Evolutionary conservation across 1,140 invertebrate genomes (phyloP).

Genomic region (Microplitis demolitor): DNA sequence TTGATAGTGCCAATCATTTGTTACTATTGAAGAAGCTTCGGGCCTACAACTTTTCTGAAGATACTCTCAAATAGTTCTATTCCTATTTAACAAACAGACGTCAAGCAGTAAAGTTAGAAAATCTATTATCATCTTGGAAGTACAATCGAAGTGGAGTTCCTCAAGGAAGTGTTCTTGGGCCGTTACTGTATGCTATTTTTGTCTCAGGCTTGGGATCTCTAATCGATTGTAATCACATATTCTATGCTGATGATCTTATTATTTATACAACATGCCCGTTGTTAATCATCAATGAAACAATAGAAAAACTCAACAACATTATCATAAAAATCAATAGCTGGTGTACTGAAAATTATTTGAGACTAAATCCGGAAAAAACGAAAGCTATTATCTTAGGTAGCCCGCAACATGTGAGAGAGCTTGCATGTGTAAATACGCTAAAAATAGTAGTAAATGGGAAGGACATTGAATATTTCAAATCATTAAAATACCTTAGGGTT

Average conservation of each 20-base stretch:
- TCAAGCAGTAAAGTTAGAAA: neutral
- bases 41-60: neutral
- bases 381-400: neutral
- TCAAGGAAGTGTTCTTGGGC: neutral
- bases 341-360: neutral
- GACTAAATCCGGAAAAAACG: neutral
- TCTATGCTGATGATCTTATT: neutral
- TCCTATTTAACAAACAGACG: neutral
- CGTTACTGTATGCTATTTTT: neutral
- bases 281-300: neutral
- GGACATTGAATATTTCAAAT: neutral
- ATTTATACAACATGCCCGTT: neutral
- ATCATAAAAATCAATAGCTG: neutral
- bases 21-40: constrained; percentile 18
- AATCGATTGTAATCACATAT: neutral
- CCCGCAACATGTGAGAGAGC: neutral
- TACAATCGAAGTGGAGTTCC: neutral
- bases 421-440: neutral
- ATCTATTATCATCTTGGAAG: neutral
- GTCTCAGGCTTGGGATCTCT: neutral
- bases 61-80: neutral
- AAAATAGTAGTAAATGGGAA: neutral
- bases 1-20: constrained; percentile 23
- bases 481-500: neutral
- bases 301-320: neutral